Percentiles rank a stretch among this genome's conserved stretches.
Conservation (phyloP, 1,140 invertebrate genomes). For the Drosophila kikkawai region DNA sequence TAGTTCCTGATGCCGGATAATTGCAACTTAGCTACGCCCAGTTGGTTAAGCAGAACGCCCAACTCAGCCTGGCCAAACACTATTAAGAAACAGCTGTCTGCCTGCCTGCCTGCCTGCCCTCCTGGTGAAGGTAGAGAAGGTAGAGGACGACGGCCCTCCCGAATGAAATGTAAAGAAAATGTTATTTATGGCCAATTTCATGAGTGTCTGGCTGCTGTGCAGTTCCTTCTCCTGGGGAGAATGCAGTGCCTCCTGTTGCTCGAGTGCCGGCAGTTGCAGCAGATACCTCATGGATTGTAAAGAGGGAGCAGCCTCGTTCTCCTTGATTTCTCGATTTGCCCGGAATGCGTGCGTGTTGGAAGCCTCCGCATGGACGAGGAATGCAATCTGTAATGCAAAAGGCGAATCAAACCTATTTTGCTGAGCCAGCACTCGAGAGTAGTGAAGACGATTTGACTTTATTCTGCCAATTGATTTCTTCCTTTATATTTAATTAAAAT, state of each 20-base stretch:
- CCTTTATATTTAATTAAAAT: not conserved
- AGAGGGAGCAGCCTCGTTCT: not conserved
- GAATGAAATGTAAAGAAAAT: constrained; percentile 84
- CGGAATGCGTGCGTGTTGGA: constrained; percentile 51
- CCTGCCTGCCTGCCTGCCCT: not conserved
- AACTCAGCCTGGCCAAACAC: constrained; percentile 51
- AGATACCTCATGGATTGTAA: constrained; percentile 11
- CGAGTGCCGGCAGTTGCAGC: constrained; percentile 46
- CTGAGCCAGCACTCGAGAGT: constrained; percentile 34
- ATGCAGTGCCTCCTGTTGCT: constrained; percentile 51
- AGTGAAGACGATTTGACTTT: not conserved
- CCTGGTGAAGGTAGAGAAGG: constrained; percentile 7
- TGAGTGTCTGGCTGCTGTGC: constrained; percentile 70
- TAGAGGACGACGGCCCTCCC: constrained; percentile 36
- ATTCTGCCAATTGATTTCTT: not conserved
- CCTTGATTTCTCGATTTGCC: constrained; percentile 6
- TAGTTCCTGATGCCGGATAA: constrained; percentile 59
- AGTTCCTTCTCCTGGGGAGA: constrained; percentile 27
- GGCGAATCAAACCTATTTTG: constrained; percentile 68
- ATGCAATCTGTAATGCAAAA: constrained; percentile 82
- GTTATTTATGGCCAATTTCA: constrained; percentile 84
- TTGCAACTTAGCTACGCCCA: constrained; percentile 80
- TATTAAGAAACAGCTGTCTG: constrained; percentile 43
- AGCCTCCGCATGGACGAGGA: constrained; percentile 43
- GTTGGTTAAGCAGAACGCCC: constrained; percentile 68